phyloP scores from a whole-genome alignment of 2,888 invertebrate genomes.

The Monopis laevigella region DNA sequence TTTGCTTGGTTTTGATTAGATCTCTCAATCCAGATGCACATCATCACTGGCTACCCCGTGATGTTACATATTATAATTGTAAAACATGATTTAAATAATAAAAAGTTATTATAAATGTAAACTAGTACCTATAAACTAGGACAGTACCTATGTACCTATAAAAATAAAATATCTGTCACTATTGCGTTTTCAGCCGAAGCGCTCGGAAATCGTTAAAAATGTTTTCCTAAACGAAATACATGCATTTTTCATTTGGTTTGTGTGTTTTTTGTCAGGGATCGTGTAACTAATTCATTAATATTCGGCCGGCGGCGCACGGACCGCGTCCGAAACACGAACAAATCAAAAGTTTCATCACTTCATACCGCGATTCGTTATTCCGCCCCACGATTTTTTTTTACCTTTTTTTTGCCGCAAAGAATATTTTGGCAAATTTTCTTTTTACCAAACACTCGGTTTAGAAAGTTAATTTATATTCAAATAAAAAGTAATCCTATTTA shows the following conservation, averaged over 20 bases:
- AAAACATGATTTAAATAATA: too few species aligned
- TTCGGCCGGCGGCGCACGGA: slow-evolving; percentile 25
- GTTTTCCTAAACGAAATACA: background rate
- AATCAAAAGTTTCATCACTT: slow-evolving; percentile 24
- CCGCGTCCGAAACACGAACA: slow-evolving; percentile 21
- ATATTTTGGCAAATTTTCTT: too few species aligned
- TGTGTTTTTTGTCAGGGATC: slow-evolving; percentile 14
- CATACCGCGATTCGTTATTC: slow-evolving; percentile 21
- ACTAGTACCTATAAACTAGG: background rate
- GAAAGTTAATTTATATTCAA: too few species aligned
- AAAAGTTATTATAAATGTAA: too few species aligned
- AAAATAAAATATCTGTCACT: background rate
- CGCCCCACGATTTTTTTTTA: slow-evolving; percentile 15
- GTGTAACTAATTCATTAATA: slow-evolving; percentile 35
- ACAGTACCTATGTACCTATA: background rate
- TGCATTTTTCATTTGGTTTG: slow-evolving; percentile 18
- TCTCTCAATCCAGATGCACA: too few species aligned
- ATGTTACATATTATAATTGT: too few species aligned
- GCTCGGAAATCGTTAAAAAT: too few species aligned
- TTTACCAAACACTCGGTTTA: too few species aligned
- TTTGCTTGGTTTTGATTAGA: too few species aligned
- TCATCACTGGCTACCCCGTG: too few species aligned
- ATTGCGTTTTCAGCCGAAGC: background rate
- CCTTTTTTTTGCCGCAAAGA: too few species aligned
- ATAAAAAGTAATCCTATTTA: too few species aligned